These are phyloP conservation scores for Limnephilus auricula DNA, from an alignment of 2,888 invertebrate species.

Conservation along the genomic window DNA sequence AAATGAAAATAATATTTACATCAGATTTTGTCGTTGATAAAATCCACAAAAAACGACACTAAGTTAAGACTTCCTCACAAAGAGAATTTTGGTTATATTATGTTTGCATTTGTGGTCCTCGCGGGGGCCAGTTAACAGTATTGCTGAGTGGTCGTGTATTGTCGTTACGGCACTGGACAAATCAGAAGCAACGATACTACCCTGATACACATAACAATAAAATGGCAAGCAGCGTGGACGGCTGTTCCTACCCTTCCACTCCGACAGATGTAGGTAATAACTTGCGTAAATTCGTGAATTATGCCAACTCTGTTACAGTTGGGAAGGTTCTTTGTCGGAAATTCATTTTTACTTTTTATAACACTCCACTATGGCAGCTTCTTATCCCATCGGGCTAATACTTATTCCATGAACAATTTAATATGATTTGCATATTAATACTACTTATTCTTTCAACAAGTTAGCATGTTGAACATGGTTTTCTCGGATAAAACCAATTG, in stretches of 20 bases:
- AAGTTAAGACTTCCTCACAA: too few species aligned
- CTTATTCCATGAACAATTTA: not conserved
- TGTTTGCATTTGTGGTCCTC: too few species aligned
- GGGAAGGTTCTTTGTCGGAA: not conserved
- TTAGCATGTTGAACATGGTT: not conserved
- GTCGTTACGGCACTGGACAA: not conserved
- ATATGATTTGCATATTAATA: not conserved
- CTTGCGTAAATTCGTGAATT: not conserved
- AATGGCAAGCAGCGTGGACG: not conserved
- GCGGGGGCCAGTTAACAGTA: not conserved
- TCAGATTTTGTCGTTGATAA: too few species aligned
- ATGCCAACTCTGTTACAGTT: not conserved
- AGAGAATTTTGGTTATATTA: too few species aligned
- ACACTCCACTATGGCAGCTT: not conserved
- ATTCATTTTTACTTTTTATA: conserved; percentile 1
- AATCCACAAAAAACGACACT: too few species aligned
- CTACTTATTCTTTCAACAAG: not conserved
- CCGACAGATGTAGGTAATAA: not conserved
- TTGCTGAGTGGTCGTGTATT: not conserved
- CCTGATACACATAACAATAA: not conserved
- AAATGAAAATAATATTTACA: too few species aligned
- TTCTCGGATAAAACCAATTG: not conserved
- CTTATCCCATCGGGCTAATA: not conserved
- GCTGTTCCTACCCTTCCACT: not conserved
- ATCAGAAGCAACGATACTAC: not conserved